Evolutionary conservation across 2,888 invertebrate species (phyloP).

Genomic region (Cancer borealis): DNA sequence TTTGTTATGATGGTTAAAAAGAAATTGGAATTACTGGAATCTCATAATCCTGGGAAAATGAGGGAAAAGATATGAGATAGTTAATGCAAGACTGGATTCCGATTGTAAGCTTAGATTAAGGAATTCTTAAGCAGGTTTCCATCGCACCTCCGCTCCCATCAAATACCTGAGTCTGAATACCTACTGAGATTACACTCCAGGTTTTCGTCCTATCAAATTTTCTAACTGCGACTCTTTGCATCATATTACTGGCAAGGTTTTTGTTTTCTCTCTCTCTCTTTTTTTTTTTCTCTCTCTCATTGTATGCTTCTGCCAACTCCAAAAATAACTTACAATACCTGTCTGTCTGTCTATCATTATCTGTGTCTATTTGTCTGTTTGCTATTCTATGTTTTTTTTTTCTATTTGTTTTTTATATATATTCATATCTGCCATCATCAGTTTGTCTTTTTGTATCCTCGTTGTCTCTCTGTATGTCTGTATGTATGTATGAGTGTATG

Average conservation of each 20-base stretch:
- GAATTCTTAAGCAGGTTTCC: background rate
- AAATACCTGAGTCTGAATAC: slow-evolving; percentile 3
- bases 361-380: no score
- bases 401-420: no score
- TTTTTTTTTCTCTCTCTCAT: no score
- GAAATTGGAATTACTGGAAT: background rate
- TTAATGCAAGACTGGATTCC: background rate
- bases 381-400: no score
- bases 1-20: background rate
- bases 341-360: no score
- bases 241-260: background rate
- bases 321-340: no score
- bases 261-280: no score
- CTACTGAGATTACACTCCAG: background rate
- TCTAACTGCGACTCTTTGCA: background rate
- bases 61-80: background rate
- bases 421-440: no score
- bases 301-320: no score
- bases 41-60: background rate
- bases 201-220: background rate
- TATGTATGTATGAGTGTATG: background rate
- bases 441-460: no score
- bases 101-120: background rate
- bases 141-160: background rate
- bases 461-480: background rate